These are phyloP conservation scores for Brachionus sp. DNA, from an alignment of 1,140 invertebrate genomes.

Conservation along the genomic window DNA sequence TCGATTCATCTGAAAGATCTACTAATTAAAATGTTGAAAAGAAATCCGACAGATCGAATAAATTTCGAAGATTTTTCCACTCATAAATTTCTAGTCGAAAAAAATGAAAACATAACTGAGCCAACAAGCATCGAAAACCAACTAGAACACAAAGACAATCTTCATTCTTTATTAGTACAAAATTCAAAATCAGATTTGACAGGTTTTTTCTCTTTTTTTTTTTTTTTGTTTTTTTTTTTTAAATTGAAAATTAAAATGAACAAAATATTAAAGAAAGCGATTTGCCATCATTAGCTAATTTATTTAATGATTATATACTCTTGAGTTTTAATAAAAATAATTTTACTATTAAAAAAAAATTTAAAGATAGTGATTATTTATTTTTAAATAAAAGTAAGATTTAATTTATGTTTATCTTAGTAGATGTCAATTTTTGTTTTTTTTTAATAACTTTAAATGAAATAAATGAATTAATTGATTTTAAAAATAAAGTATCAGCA, in stretches of 20 bases:
- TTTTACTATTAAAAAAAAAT: too few species aligned
- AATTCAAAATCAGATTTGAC: neutral
- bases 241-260: neutral
- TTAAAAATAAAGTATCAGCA: neutral
- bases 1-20: constrained; percentile 43
- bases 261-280: neutral
- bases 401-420: neutral
- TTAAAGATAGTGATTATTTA: neutral
- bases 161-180: neutral
- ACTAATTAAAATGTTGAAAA: constrained; percentile 33
- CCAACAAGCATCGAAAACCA: neutral
- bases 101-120: neutral
- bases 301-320: constrained; percentile 9
- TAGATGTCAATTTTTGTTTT: neutral
- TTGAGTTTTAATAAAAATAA: neutral
- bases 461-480: neutral
- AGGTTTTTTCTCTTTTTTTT: neutral
- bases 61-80: constrained; percentile 45
- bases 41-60: constrained; percentile 35
- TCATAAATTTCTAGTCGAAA: constrained; percentile 15
- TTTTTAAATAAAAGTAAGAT: neutral
- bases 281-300: neutral
- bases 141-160: too few species aligned
- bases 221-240: too few species aligned
- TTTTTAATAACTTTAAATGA: neutral